Evolutionary conservation across 2,888 invertebrate species (phyloP).

Genomic region (Pelosia muscerda): DNA sequence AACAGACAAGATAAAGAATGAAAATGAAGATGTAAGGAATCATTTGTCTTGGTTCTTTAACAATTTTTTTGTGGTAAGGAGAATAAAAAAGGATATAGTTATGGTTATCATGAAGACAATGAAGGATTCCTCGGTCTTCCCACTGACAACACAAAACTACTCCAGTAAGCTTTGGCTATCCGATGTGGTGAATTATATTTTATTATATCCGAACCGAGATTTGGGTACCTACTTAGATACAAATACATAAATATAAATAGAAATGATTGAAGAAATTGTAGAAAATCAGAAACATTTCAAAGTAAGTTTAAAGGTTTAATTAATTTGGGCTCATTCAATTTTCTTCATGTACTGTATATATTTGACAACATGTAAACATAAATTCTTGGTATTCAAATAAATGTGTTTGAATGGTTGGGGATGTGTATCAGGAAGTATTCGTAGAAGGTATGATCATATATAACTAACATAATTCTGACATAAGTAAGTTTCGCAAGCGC

Average conservation of each 20-base stretch:
- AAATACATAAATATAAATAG: no score
- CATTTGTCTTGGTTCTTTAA: neutral
- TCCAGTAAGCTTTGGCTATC: no score
- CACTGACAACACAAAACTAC: no score
- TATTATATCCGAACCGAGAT: no score
- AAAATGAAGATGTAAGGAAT: neutral
- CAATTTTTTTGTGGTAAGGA: neutral
- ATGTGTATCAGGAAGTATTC: neutral
- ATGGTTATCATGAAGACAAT: neutral
- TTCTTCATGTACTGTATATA: neutral
- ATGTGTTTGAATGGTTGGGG: neutral
- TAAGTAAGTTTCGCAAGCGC: constrained; percentile 6
- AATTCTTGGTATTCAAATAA: neutral
- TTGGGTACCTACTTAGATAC: no score
- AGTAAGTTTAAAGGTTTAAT: no score
- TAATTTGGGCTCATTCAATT: no score
- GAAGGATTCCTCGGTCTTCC: no score
- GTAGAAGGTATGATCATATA: neutral
- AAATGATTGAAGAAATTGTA: no score
- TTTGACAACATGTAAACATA: no score
- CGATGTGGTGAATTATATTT: no score
- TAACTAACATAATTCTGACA: constrained; percentile 9
- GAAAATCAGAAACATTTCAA: no score
- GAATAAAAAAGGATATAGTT: neutral
- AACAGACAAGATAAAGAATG: neutral